Evolutionary conservation across 2,888 invertebrate species (phyloP).

Genomic region (Himalopsyche anomala): DNA sequence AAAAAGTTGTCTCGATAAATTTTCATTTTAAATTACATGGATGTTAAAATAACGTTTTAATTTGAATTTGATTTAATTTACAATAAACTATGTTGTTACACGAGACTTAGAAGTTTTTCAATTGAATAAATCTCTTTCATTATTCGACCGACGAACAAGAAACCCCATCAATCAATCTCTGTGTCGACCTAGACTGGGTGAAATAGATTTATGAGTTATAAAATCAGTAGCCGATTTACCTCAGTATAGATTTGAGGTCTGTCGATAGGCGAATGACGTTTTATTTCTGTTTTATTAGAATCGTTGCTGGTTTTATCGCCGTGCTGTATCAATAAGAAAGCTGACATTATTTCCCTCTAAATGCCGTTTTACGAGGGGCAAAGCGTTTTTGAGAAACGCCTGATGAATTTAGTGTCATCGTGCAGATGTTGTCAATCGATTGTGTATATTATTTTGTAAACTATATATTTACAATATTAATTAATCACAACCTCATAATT

Average conservation of each 20-base stretch:
- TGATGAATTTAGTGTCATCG: not conserved
- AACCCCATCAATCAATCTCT: constrained; percentile 28
- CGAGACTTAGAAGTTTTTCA: not conserved
- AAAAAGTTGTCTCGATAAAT: constrained; percentile 4
- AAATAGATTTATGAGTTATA: constrained; percentile 42
- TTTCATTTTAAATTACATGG: not conserved
- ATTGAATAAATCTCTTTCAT: constrained; percentile 30
- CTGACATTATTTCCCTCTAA: constrained; percentile 39
- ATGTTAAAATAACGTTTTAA: constrained; percentile 21
- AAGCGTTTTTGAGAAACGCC: constrained; percentile 21
- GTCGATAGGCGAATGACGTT: not conserved
- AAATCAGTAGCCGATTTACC: constrained; percentile 40
- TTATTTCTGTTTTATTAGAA: constrained; percentile 35
- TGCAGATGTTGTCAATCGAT: not conserved
- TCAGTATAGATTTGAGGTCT: not conserved
- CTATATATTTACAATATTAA: too few relatives aligned
- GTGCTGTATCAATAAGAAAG: constrained; percentile 1
- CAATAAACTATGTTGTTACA: constrained; percentile 21
- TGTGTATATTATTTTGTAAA: not conserved
- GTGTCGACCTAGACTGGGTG: constrained; percentile 1
- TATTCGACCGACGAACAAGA: not conserved
- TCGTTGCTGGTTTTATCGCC: not conserved
- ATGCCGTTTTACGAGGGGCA: constrained; percentile 40
- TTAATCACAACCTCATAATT: too few relatives aligned
- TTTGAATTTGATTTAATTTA: constrained; percentile 18